A percentile compares a stretch with the other conserved stretches of the same genome.
These are phyloP conservation scores for Dasysyrphus tricinctus DNA, from an alignment of 2,888 invertebrate genomes.

Conservation along the genomic window DNA sequence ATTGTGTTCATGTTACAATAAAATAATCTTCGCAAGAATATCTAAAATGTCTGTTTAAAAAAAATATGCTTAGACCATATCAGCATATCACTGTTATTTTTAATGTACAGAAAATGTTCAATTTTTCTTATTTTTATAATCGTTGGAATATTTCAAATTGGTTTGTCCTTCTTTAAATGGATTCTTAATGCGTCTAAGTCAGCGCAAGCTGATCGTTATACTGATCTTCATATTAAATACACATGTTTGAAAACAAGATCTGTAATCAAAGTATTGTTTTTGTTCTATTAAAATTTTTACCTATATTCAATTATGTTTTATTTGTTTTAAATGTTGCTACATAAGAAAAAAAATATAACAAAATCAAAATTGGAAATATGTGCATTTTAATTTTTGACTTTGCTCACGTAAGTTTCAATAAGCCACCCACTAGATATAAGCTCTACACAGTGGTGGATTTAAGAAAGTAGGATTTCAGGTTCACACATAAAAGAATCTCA, in stretches of 20 bases:
- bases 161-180: slow-evolving; percentile 47
- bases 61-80: slow-evolving; percentile 73
- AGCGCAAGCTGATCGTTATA: slow-evolving; percentile 27
- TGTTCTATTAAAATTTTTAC: slow-evolving; percentile 39
- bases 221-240: slow-evolving; percentile 15
- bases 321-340: slow-evolving; percentile 56
- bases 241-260: slow-evolving; percentile 32
- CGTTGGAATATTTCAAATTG: slow-evolving; percentile 48
- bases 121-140: slow-evolving; percentile 46
- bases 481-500: too few species aligned
- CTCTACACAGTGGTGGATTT: too few species aligned
- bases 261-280: slow-evolving; percentile 19
- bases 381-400: neutral
- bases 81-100: slow-evolving; percentile 75
- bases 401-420: neutral
- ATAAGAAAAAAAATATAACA: slow-evolving; percentile 55
- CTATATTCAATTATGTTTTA: slow-evolving; percentile 33
- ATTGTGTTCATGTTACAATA: slow-evolving; percentile 75
- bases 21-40: slow-evolving; percentile 73
- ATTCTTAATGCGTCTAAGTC: slow-evolving; percentile 19
- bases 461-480: too few species aligned
- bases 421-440: too few species aligned
- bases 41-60: slow-evolving; percentile 70
- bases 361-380: slow-evolving; percentile 30
- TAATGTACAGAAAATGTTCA: slow-evolving; percentile 58